Evolutionary conservation across 1,140 invertebrate species (phyloP).

Genomic region (Euura lappo): DNA sequence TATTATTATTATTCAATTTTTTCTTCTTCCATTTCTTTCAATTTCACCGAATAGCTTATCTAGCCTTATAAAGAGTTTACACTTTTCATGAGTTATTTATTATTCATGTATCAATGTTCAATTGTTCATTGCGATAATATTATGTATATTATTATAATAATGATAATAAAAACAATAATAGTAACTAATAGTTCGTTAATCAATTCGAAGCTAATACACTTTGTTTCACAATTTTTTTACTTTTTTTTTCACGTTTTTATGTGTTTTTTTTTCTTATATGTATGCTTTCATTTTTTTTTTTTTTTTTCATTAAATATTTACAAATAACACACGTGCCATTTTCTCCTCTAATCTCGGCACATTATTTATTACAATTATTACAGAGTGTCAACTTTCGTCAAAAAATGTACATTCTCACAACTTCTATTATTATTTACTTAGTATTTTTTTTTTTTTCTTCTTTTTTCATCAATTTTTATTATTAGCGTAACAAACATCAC

Average conservation of each 20-base stretch:
- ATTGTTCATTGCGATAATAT: not conserved
- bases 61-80: slow-evolving; percentile 27
- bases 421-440: not conserved
- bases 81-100: slow-evolving; percentile 24
- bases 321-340: slow-evolving; percentile 22
- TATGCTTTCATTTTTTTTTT: slow-evolving; percentile 15
- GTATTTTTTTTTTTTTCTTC: slow-evolving; percentile 20
- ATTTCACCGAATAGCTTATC: not conserved
- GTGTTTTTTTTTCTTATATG: slow-evolving; percentile 6
- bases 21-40: no score
- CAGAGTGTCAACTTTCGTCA: slow-evolving; percentile 11
- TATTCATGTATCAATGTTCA: slow-evolving; percentile 1
- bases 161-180: slow-evolving; percentile 29
- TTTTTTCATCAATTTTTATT: slow-evolving; percentile 23
- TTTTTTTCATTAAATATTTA: slow-evolving; percentile 25
- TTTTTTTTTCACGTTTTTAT: slow-evolving; percentile 10
- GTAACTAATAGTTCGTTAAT: slow-evolving; percentile 8
- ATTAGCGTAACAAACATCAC: slow-evolving; percentile 12
- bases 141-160: not conserved
- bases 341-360: slow-evolving; percentile 1
- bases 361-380: slow-evolving; percentile 21
- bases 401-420: slow-evolving; percentile 7
- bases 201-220: slow-evolving; percentile 32
- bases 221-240: slow-evolving; percentile 12
- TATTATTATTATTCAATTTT: no score